A percentile compares a stretch with the other conserved stretches of the same genome.
phyloP scores from a whole-genome alignment of 2,797 vertebrate genomes.

The Sciurus carolinensis region DNA sequence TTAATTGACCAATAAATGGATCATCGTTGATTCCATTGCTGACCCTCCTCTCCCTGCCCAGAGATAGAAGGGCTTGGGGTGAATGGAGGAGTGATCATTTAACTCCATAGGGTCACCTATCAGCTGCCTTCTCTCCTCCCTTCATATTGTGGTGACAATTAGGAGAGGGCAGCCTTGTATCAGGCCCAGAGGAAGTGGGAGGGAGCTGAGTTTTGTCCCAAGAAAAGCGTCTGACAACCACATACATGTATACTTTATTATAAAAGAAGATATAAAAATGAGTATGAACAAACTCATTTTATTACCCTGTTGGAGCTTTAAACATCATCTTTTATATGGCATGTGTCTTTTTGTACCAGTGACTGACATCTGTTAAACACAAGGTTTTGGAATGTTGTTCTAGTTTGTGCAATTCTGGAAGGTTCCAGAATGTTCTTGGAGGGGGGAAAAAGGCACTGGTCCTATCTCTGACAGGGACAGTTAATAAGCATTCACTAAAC shows the following conservation, averaged over 20 bases:
- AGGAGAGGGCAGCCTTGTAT: not conserved
- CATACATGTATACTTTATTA: not conserved
- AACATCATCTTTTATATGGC: slow-evolving; percentile 4
- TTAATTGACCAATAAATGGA: not conserved
- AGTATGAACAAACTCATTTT: not conserved
- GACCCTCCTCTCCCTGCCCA: not conserved
- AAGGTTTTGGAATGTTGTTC: slow-evolving; percentile 58
- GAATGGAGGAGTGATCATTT: not conserved
- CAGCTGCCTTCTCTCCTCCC: not conserved
- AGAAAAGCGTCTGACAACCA: not conserved
- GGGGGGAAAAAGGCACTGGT: not conserved
- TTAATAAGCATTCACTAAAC: slow-evolving; percentile 72
- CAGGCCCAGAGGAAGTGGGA: not conserved
- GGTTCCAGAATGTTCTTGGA: slow-evolving; percentile 46
- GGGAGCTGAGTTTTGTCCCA: not conserved
- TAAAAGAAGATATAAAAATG: slow-evolving; percentile 33
- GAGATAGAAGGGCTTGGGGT: not conserved
- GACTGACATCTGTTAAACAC: slow-evolving; percentile 53
- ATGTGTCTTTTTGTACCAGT: not conserved
- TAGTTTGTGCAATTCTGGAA: slow-evolving; percentile 54
- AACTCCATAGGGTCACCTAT: not conserved
- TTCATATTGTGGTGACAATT: not conserved
- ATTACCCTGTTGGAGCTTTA: not conserved
- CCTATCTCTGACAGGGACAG: slow-evolving; percentile 42
- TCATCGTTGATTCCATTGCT: not conserved